phyloP scores from a whole-genome alignment of 2,888 invertebrate species.

The Drosophila anomelani region DNA sequence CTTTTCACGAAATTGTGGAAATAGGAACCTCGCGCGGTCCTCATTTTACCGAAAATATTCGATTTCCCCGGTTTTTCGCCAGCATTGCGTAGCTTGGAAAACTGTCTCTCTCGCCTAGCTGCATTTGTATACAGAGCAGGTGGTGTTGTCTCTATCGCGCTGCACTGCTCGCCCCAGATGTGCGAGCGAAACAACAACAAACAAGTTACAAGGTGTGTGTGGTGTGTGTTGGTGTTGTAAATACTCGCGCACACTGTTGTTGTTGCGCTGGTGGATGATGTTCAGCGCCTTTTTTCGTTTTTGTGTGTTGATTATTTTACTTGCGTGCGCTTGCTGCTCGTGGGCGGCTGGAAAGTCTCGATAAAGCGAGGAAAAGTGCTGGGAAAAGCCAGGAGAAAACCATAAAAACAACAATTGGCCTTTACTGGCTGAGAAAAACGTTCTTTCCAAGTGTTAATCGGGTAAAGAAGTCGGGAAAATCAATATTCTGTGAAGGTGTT shows the following conservation, averaged over 20 bases:
- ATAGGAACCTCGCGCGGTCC: constrained; percentile 1
- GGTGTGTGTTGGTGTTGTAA: constrained; percentile 62
- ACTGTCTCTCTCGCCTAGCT: constrained; percentile 31
- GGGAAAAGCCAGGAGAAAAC: constrained; percentile 12
- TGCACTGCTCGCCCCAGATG: constrained; percentile 56
- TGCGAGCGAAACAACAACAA: constrained; percentile 80
- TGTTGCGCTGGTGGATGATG: constrained; percentile 76
- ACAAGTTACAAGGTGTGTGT: constrained; percentile 72
- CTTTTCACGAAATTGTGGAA: constrained; percentile 18
- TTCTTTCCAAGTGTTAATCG: constrained; percentile 21
- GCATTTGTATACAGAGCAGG: constrained; percentile 71
- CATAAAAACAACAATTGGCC: constrained; percentile 9
- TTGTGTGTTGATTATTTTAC: constrained; percentile 75
- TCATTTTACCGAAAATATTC: neutral
- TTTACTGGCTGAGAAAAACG: constrained; percentile 1
- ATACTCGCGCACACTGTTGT: constrained; percentile 67
- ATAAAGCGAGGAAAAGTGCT: constrained; percentile 25
- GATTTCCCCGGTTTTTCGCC: constrained; percentile 30
- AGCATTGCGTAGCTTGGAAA: constrained; percentile 44
- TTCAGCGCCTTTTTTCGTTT: constrained; percentile 77
- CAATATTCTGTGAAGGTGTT: constrained; percentile 55
- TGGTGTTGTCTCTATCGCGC: constrained; percentile 72
- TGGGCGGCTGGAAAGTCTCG: constrained; percentile 63
- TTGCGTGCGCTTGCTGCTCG: constrained; percentile 75
- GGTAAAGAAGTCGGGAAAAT: constrained; percentile 61